Conservation (phyloP, 2,113 vertebrate species). For the Entelurus aequoreus region DNA sequence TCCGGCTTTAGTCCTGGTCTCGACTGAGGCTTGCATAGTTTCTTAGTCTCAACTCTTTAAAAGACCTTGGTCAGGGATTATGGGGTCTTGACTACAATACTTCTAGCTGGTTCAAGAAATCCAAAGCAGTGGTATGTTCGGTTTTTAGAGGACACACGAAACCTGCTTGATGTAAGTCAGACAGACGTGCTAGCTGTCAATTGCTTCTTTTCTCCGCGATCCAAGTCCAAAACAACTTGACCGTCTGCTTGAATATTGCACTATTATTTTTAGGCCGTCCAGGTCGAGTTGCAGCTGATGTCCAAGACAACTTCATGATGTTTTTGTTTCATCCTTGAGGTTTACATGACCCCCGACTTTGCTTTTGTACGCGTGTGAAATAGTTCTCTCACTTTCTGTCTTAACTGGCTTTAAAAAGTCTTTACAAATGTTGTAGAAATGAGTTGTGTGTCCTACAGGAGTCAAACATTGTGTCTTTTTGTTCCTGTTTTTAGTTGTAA, state of each 20-base stretch:
- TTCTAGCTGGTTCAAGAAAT: too few species aligned
- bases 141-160: too few species aligned
- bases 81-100: too few species aligned
- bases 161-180: too few species aligned
- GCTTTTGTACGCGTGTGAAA: not conserved
- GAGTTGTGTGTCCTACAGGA: not conserved
- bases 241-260: not conserved
- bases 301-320: slow-evolving; percentile 3
- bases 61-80: too few species aligned
- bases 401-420: slow-evolving; percentile 1
- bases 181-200: too few species aligned
- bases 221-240: not conserved
- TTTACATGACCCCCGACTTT: slow-evolving; percentile 1
- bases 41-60: too few species aligned
- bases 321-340: slow-evolving; percentile 3
- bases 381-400: slow-evolving; percentile 1
- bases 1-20: too few species aligned
- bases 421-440: not conserved
- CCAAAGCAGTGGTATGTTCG: too few species aligned
- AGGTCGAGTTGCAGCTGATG: slow-evolving; percentile 4
- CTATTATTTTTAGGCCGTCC: slow-evolving; percentile 7
- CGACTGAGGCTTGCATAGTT: too few species aligned
- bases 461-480: not conserved
- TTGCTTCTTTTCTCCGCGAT: too few species aligned
- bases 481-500: not conserved